These are phyloP conservation scores for Pocillopora verrucosa DNA, from an alignment of 64 coral and sea anemone genomes.

Conservation along the genomic window DNA sequence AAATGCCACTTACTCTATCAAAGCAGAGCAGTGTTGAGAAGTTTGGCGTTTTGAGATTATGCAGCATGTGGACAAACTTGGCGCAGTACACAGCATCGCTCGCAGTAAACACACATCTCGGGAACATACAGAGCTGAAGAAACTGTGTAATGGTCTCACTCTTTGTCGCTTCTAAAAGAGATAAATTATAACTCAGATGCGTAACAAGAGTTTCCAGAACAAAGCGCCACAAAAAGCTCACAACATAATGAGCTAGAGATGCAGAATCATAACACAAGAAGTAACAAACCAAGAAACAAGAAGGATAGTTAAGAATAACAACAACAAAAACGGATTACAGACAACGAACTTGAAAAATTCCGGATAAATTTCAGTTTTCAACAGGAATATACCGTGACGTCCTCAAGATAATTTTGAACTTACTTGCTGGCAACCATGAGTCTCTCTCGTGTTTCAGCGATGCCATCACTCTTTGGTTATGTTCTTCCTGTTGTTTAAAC, in stretches of 20 bases:
- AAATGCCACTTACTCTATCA: conserved; percentile 70
- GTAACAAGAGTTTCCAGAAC: background rate
- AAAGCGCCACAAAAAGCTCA: too few species aligned
- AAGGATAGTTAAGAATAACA: too few species aligned
- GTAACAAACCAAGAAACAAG: too few species aligned
- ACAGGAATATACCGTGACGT: background rate
- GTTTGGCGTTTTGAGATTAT: conserved; percentile 98
- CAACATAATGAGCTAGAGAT: too few species aligned
- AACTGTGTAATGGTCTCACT: conserved; percentile 97
- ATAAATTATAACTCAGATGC: background rate
- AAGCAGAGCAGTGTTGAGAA: conserved; percentile 97
- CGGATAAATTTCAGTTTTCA: background rate
- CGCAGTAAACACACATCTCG: conserved; percentile 92
- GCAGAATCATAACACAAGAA: too few species aligned
- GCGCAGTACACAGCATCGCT: conserved; percentile 98
- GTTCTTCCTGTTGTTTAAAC: conserved; percentile 89
- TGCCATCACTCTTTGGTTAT: conserved; percentile 88
- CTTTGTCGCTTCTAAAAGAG: conserved; percentile 93
- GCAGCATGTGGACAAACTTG: conserved; percentile 99
- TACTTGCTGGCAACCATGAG: conserved; percentile 94
- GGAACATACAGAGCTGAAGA: conserved; percentile 97
- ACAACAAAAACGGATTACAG: too few species aligned
- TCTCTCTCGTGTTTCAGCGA: conserved; percentile 97
- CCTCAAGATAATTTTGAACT: background rate
- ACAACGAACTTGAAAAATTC: too few species aligned